These are phyloP conservation scores for Hydriomena furcata DNA, from an alignment of 2,888 invertebrate genomes.

Conservation along the genomic window DNA sequence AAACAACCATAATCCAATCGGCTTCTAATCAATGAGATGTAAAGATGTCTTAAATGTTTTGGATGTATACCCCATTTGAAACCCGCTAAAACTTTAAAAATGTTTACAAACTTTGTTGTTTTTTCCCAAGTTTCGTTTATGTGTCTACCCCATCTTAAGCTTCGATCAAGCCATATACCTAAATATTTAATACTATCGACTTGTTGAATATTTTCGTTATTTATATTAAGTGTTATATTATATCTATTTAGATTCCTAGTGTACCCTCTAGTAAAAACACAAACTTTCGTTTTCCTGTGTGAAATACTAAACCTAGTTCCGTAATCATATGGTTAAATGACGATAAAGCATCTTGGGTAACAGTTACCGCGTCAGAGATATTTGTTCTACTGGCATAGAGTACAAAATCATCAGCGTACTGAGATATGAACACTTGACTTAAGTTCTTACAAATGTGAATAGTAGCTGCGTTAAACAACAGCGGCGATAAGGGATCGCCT, in stretches of 20 bases:
- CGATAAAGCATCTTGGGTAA: constrained; percentile 12
- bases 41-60: constrained; percentile 35
- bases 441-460: constrained; percentile 23
- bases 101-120: constrained; percentile 33
- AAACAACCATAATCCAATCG: constrained; percentile 35
- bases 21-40: constrained; percentile 34
- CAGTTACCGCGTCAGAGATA: neutral
- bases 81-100: constrained; percentile 37
- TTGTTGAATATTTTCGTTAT: no score
- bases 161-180: constrained; percentile 39
- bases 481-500: constrained; percentile 43
- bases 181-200: constrained; percentile 43
- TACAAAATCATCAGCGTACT: constrained; percentile 37
- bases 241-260: no score
- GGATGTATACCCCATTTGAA: constrained; percentile 40
- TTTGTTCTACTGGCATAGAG: neutral
- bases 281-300: constrained; percentile 33
- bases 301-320: constrained; percentile 29
- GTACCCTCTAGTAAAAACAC: constrained; percentile 35
- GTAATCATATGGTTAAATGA: constrained; percentile 19
- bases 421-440: constrained; percentile 26
- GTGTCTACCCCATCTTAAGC: constrained; percentile 36
- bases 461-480: constrained; percentile 43
- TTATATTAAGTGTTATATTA: no score
- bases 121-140: constrained; percentile 23